Evolutionary conservation across 2,888 invertebrate species (phyloP), one percentile per base, ranked within the genome.

Genomic region (Xestia xanthographa): DNA sequence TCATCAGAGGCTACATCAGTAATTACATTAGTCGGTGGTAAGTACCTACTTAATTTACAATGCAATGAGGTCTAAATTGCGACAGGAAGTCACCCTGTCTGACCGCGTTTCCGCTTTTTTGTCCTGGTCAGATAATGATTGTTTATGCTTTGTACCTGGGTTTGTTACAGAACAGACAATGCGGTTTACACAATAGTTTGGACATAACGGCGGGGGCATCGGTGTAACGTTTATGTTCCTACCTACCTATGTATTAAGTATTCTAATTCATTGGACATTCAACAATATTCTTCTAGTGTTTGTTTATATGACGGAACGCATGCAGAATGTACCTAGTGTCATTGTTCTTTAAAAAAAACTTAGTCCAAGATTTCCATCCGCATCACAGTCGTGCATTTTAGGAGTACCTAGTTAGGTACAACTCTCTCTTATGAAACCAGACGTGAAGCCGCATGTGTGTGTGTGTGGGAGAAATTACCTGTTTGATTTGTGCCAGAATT

Each of bases 41-140:
- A 3, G 34, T 34, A 34, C 34, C 34, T 34, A 85, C 43, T 80
- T 76, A 34, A 58, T 68, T 69, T 66, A 82, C 77, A 83, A 80
- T 72, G 70, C 29, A 48, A 29, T 69, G 38, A 77, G 65, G 62
- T 71, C 48, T 72, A 72, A 75, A 84, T 58, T 63, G 68, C 20
- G 34, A 66, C 81, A 80, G 83, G 83, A 77, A 68, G 22, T 48
- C 41, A 53, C 62, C 65, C 43, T 67, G 79, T 79, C 70, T 58
- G 62, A 38, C 41, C 66, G 66, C 29, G 68, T 70, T 80, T 87
- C 86, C 86, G 82, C 58, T 76, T 74, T 79, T 78, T 79, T 84
- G 75, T 78, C 9, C 63, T 9, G 22, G 14, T 17, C n/a, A 6
- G 56, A 1, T 56, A 72, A 63, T 53, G 5, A 73, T 76, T 69